Conservation (phyloP, 1,140 invertebrate genomes). For the Drosophila guanche region DNA sequence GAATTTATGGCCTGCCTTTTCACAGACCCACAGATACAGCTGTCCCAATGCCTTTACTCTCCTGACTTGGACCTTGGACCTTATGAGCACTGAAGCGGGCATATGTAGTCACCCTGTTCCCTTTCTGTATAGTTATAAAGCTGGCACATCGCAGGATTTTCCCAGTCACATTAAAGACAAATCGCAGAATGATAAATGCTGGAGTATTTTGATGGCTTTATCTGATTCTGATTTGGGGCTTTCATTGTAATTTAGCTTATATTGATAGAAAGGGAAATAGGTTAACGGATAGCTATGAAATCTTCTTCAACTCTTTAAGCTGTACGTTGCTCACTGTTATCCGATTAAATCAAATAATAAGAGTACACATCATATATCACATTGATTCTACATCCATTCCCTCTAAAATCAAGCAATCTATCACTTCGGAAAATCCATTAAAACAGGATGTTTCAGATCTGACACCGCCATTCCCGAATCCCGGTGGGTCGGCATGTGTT, state of each 20-base stretch:
- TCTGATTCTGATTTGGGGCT: neutral
- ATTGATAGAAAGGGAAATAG: neutral
- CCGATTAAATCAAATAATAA: constrained; percentile 5
- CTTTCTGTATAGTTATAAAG: no score
- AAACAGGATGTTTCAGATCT: constrained; percentile 20
- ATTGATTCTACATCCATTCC: constrained; percentile 18
- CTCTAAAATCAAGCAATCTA: constrained; percentile 46
- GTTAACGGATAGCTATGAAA: neutral
- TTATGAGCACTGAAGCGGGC: no score
- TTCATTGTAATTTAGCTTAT: no score
- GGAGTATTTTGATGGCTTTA: constrained; percentile 1
- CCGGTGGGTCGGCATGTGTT: constrained; percentile 64
- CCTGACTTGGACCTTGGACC: constrained; percentile 16
- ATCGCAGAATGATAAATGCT: constrained; percentile 21
- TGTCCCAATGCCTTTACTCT: constrained; percentile 16
- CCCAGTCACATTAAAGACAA: constrained; percentile 27
- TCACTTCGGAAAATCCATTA: constrained; percentile 33
- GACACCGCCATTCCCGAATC: neutral
- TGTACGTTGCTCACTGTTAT: no score
- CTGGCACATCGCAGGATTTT: no score
- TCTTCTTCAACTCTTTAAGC: neutral
- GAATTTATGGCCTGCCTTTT: constrained; percentile 46
- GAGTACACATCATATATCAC: constrained; percentile 33
- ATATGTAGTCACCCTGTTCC: no score
- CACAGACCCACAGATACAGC: constrained; percentile 30